phyloP scores from a whole-genome alignment of 2,888 invertebrate species.

The Pharmacophagus antenor region DNA sequence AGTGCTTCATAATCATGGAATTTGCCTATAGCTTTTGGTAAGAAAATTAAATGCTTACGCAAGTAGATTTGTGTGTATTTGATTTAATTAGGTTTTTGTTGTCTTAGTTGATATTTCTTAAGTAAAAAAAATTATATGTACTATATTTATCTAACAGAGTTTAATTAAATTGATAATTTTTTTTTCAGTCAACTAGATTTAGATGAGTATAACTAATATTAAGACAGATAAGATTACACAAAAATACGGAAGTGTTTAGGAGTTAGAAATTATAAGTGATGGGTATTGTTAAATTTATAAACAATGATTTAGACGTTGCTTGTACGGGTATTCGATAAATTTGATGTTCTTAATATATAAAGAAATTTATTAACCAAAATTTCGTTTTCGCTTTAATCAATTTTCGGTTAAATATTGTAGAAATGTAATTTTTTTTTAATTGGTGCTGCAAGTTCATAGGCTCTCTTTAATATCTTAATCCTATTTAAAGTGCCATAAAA shows the following conservation, averaged over 20 bases:
- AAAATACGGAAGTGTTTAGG: background rate
- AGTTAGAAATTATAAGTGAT: background rate
- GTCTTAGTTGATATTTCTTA: background rate
- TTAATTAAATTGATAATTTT: background rate
- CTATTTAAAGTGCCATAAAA: background rate
- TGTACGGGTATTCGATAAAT: background rate
- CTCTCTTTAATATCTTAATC: background rate
- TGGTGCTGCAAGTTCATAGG: background rate
- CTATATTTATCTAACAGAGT: background rate
- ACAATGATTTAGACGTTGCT: no score
- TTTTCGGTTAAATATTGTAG: background rate
- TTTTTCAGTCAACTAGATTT: conserved; percentile 5
- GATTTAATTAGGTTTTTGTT: conserved; percentile 25
- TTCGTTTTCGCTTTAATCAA: background rate
- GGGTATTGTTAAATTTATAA: background rate
- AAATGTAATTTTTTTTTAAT: background rate
- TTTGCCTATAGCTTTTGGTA: conserved; percentile 32
- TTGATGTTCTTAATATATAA: background rate
- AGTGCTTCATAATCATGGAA: conserved; percentile 32
- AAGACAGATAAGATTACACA: conserved; percentile 15
- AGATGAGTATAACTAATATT: background rate
- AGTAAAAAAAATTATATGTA: background rate
- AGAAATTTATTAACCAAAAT: background rate
- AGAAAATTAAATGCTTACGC: conserved; percentile 31
- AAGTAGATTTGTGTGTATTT: conserved; percentile 13